These are phyloP conservation scores for Pseudochaenichthys georgianus DNA, from an alignment of 2,797 vertebrate species.

Conservation along the genomic window DNA sequence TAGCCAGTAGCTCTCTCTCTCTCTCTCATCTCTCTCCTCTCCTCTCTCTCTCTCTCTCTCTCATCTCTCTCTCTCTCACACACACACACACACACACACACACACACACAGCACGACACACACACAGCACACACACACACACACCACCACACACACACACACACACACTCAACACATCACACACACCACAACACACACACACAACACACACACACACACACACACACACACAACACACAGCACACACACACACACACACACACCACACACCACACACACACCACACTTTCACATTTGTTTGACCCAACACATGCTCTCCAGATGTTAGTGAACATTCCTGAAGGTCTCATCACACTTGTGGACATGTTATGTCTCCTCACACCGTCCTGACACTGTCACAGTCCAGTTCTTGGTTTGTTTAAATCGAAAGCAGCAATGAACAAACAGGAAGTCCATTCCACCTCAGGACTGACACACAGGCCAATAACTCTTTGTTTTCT, in stretches of 20 bases:
- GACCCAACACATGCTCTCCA: constrained; percentile 79
- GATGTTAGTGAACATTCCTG: constrained; percentile 81
- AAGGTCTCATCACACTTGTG: constrained; percentile 70
- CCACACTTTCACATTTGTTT: constrained; percentile 38
- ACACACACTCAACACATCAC: no score
- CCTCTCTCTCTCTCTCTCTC: not conserved
- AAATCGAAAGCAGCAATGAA: constrained; percentile 29
- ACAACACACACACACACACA: constrained; percentile 22
- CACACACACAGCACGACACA: no score
- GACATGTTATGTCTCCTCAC: constrained; percentile 63
- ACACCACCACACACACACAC: no score
- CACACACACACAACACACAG: constrained; percentile 30
- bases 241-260: no score
- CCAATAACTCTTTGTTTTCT: no score
- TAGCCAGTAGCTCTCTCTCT: constrained; percentile 57
- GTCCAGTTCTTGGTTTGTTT: constrained; percentile 31
- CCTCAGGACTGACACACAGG: not conserved
- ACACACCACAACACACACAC: constrained; percentile 26
- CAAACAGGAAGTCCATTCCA: not conserved
- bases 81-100: constrained; percentile 23
- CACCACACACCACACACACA: no score
- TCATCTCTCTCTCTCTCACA: not conserved
- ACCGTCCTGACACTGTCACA: constrained; percentile 50
- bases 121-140: no score
- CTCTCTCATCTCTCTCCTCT: not conserved